Conservation (phyloP, 2,113 vertebrate genomes). For the Pseudorectes ferrugineus region DNA sequence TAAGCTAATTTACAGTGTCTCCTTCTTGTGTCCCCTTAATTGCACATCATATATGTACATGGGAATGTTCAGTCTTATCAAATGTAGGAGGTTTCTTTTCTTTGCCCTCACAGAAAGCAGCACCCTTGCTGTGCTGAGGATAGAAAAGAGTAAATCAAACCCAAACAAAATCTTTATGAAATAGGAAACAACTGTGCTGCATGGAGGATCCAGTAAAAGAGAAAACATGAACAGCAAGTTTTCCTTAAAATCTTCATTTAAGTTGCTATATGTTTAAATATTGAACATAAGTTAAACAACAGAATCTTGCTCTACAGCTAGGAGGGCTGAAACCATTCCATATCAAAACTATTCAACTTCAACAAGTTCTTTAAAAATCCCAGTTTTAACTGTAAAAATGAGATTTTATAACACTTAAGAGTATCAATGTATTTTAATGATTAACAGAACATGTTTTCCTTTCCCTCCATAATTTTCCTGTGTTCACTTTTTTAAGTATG, state of each 20-base stretch:
- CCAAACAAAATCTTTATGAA: neutral
- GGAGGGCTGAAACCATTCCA: neutral
- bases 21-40: neutral
- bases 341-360: neutral
- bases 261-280: neutral
- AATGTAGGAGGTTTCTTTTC: neutral
- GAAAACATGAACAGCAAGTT: neutral
- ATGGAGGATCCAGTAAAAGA: neutral
- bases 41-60: neutral
- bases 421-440: neutral
- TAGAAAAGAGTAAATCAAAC: neutral
- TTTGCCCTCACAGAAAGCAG: neutral
- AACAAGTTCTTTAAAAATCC: neutral
- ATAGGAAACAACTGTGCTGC: neutral
- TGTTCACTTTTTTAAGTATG: neutral
- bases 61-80: neutral
- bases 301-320: neutral
- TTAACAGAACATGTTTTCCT: neutral
- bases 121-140: neutral
- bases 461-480: neutral
- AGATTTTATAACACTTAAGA: neutral
- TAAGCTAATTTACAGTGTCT: neutral
- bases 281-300: neutral
- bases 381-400: neutral
- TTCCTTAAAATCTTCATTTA: neutral